These are phyloP conservation scores for Odontocolon sp. DNA, from an alignment of 2,888 invertebrate species.

Conservation along the genomic window DNA sequence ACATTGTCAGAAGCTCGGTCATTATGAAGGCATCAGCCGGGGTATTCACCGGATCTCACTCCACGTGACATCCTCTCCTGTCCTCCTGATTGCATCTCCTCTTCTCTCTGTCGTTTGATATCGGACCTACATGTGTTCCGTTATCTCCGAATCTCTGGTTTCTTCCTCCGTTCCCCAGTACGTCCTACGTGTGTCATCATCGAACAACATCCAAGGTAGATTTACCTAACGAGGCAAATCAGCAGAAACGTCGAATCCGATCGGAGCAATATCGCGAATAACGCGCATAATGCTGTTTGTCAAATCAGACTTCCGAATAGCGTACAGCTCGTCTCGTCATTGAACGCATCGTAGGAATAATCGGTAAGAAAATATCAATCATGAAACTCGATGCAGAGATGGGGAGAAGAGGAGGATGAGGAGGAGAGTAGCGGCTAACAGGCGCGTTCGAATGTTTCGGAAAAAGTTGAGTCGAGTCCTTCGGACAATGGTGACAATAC, in stretches of 20 bases:
- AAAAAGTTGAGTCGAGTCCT: conserved; percentile 16
- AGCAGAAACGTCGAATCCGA: neutral
- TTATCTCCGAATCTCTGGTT: neutral
- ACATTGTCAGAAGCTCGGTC: neutral
- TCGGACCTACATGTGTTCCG: neutral
- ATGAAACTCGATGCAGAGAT: neutral
- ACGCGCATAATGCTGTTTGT: no score
- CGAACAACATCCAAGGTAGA: no score
- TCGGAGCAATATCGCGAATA: neutral
- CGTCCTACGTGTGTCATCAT: neutral
- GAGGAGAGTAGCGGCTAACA: neutral
- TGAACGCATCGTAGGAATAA: no score
- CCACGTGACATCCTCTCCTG: neutral
- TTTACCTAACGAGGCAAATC: neutral
- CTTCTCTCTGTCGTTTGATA: neutral
- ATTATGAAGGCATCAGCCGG: neutral
- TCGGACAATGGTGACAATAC: neutral
- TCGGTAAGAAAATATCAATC: no score
- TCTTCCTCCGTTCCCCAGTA: conserved; percentile 3
- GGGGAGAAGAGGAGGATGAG: neutral
- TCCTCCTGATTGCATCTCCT: neutral
- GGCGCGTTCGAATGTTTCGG: conserved; percentile 6
- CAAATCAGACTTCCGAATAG: no score
- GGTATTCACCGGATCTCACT: neutral
- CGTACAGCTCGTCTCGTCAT: no score